These are phyloP conservation scores for Bellardia pandia DNA, from an alignment of 2,888 invertebrate genomes.

Conservation along the genomic window DNA sequence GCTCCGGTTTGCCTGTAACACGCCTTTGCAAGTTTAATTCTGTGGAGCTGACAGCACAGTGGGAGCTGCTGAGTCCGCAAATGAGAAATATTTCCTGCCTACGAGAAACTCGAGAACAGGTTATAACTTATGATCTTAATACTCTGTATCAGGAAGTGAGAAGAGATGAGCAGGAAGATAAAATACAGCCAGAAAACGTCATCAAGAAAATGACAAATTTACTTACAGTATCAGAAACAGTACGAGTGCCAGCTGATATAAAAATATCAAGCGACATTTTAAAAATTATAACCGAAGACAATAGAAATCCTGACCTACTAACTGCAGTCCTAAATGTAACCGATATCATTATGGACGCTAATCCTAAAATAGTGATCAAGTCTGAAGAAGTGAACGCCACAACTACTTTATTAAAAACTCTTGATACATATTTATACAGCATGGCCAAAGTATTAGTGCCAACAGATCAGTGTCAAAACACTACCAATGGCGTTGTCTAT, in stretches of 20 bases:
- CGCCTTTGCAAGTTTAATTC: slow-evolving; percentile 41
- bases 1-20: slow-evolving; percentile 39
- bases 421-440: slow-evolving; percentile 50
- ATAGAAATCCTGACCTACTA: slow-evolving; percentile 9
- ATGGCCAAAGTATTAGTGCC: slow-evolving; percentile 32
- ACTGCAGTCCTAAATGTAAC: slow-evolving; percentile 29
- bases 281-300: slow-evolving; percentile 19
- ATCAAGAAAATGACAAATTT: slow-evolving; percentile 29
- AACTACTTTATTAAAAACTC: slow-evolving; percentile 7
- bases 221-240: not conserved
- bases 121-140: slow-evolving; percentile 55
- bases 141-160: slow-evolving; percentile 19
- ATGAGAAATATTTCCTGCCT: slow-evolving; percentile 48
- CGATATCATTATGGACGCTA: slow-evolving; percentile 38
- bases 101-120: slow-evolving; percentile 7
- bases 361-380: not conserved
- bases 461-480: slow-evolving; percentile 8
- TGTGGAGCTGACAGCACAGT: not conserved
- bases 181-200: not conserved
- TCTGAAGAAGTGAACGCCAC: slow-evolving; percentile 28
- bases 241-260: slow-evolving; percentile 61
- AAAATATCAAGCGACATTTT: slow-evolving; percentile 58
- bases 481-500: slow-evolving; percentile 10
- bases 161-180: not conserved
- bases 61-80: slow-evolving; percentile 39